Evolutionary conservation across 2,113 vertebrate species (phyloP).

Genomic region (Xiphias gladius): DNA sequence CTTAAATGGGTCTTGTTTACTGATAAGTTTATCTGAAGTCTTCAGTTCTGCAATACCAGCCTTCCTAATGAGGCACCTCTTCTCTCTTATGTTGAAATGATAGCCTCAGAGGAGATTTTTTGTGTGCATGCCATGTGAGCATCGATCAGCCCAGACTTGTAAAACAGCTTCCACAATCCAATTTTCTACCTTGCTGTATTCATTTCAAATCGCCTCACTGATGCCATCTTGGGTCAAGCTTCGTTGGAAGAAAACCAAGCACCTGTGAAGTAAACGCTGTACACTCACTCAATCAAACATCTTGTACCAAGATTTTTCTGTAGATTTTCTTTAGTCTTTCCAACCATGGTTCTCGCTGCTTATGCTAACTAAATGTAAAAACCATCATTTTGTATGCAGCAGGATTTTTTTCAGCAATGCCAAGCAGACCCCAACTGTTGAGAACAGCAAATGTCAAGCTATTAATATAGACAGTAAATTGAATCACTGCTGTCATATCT

Average conservation of each 20-base stretch:
- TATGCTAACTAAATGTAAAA: background rate
- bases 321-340: background rate
- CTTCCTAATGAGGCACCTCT: constrained; percentile 67
- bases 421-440: background rate
- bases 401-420: background rate
- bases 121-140: constrained; percentile 43
- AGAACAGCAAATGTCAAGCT: too few relatives aligned
- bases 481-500: too few relatives aligned
- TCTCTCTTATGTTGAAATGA: constrained; percentile 68
- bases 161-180: constrained; percentile 69
- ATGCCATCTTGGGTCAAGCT: constrained; percentile 56
- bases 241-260: constrained; percentile 25
- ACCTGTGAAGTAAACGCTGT: constrained; percentile 30
- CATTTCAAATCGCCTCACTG: constrained; percentile 52
- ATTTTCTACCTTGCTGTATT: constrained; percentile 61
- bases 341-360: background rate
- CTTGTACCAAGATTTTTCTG: background rate
- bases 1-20: constrained; percentile 39
- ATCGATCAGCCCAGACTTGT: constrained; percentile 77
- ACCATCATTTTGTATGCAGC: background rate
- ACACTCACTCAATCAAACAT: constrained; percentile 7
- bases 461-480: too few relatives aligned
- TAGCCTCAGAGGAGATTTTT: constrained; percentile 75
- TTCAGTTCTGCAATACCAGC: constrained; percentile 37
- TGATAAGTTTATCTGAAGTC: constrained; percentile 46